Conservation (phyloP, 2,888 invertebrate genomes). For the Liodrosophila aerea region DNA sequence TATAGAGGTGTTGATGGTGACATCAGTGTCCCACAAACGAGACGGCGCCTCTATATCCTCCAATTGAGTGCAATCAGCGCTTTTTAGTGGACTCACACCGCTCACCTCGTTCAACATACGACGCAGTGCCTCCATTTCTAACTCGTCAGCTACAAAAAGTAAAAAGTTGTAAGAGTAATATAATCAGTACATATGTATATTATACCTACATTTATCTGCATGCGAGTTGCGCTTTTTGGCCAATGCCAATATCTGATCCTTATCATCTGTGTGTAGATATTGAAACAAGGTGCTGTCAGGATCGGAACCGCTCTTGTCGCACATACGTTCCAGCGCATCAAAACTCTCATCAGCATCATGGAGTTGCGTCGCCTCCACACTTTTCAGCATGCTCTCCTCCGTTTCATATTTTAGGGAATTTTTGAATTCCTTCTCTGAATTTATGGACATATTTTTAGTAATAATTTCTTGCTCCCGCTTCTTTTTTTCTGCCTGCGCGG, state of each 20-base stretch:
- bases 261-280: constrained; percentile 73
- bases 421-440: no score
- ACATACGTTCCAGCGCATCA: constrained; percentile 79
- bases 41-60: constrained; percentile 81
- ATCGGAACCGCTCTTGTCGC: constrained; percentile 80
- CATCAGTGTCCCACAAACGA: constrained; percentile 78
- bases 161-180: no score
- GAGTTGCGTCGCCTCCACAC: not conserved
- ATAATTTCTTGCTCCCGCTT: constrained; percentile 1
- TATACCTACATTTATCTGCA: constrained; percentile 38
- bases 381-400: not conserved
- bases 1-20: constrained; percentile 41
- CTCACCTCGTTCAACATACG: constrained; percentile 68
- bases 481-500: constrained; percentile 3
- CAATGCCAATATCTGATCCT: constrained; percentile 56
- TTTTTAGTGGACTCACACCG: constrained; percentile 62
- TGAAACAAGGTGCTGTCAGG: constrained; percentile 80
- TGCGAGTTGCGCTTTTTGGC: constrained; percentile 46
- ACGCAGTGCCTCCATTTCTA: constrained; percentile 68
- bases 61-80: constrained; percentile 75
- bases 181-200: no score
- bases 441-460: not conserved
- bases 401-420: no score
- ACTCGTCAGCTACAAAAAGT: constrained; percentile 40
- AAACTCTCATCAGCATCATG: constrained; percentile 73